These are phyloP conservation scores for Tor tambroides DNA, from an alignment of 2,113 vertebrate genomes.

Conservation along the genomic window DNA sequence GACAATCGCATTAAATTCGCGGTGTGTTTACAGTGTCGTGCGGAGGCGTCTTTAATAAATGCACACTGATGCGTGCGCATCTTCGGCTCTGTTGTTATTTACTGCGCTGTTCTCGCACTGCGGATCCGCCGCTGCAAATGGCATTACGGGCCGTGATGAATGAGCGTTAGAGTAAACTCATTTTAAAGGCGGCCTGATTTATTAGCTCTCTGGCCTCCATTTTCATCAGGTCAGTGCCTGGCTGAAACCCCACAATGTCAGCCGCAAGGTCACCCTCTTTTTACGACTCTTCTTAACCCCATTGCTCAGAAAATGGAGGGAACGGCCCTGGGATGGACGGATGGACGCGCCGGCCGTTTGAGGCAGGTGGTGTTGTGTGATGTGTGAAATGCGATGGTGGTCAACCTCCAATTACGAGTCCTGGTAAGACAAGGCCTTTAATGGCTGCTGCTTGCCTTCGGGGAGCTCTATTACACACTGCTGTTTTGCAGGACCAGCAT, in stretches of 20 bases:
- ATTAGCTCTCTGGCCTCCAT: constrained; percentile 94
- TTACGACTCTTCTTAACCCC: constrained; percentile 92
- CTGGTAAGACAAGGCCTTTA: constrained; percentile 99
- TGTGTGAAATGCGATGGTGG: constrained; percentile 88
- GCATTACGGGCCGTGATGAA: constrained; percentile 98
- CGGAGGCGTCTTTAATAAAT: constrained; percentile 94
- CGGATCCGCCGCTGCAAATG: constrained; percentile 95
- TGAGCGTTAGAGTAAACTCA: constrained; percentile 99
- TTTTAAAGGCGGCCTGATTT: constrained; percentile 99
- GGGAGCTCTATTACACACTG: constrained; percentile 99
- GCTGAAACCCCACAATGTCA: constrained; percentile 99
- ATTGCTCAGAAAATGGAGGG: constrained; percentile 73
- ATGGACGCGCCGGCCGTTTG: neutral
- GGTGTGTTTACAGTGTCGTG: constrained; percentile 78
- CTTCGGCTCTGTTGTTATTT: constrained; percentile 97
- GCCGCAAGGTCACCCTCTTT: constrained; percentile 93
- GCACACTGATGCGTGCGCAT: constrained; percentile 88
- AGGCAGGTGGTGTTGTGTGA: constrained; percentile 26
- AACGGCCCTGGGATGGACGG: constrained; percentile 42
- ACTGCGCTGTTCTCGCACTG: constrained; percentile 97
- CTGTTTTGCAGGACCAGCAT: constrained; percentile 99
- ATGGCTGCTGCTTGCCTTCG: constrained; percentile 98
- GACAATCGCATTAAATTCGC: constrained; percentile 81
- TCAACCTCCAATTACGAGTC: constrained; percentile 99
- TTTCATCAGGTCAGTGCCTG: constrained; percentile 99